Base-by-base conservation (phyloP, 2,888 invertebrate genomes). In the Rhogogaster chlorosoma region DNA sequence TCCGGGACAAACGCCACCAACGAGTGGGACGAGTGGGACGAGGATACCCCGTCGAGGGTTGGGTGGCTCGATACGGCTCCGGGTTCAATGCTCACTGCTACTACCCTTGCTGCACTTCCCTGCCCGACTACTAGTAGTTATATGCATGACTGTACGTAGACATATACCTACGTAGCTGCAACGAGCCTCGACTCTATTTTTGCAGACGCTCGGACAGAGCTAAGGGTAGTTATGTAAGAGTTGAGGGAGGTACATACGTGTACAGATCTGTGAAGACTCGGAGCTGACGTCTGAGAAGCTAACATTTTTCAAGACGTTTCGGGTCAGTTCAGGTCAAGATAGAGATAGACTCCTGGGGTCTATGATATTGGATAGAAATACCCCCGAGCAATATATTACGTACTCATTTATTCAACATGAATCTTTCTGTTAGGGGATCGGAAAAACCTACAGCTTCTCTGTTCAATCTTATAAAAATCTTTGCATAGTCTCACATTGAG, bases 71-170 rank as follows among this genome's bases (percentile, higher is more conserved):
- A 92, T 92, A 92, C 89, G 88, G 87, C 89, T 89, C 89, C 89
- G 91, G 90, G 92, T 92, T 91, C 91, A 92, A 92, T 92, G 92
- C 91, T 91, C 92, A 91, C 89, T 89, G 88, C 87, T 88, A 86
- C 85, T 71, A 80, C 86, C 84, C 84, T 85, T 86, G 84, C 84
- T 77, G 75, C 87, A 83, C 83, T 86, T 86, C 84, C 84, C 83
- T 64, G 71, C 85, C 85, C 85, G 32, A 42, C 82, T 53, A 36
- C 61, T 29, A 70, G 36, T 61, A 80, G 77, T 32, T 49, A 53
- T 18, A 29, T n/a, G 15, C 18, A 49, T 29, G 15, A 12, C 15
- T 3, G 15, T 45, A 22, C n/a, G 49, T 49, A 22, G n/a, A 15
- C 29, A 49, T 9, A n/a, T n/a, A 49, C 3, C 18, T 15, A 61